Evolutionary conservation across 2,888 invertebrate species (phyloP).

Genomic region (Dasysyrphus tricinctus): DNA sequence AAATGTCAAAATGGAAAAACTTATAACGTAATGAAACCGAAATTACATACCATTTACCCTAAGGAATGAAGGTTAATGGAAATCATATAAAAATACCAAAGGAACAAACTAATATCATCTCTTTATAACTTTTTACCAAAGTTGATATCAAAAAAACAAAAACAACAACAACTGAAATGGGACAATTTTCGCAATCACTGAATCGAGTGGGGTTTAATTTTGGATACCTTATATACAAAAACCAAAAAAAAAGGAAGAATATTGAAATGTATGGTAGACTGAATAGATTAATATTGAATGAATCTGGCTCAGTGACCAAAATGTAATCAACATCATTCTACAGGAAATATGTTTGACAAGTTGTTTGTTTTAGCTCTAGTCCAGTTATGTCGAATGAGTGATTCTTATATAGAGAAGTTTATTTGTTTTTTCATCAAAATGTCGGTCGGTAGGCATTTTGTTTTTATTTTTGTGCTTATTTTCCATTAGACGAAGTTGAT

Average conservation of each 20-base stretch:
- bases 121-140: slow-evolving; percentile 32
- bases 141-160: slow-evolving; percentile 15
- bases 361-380: slow-evolving; percentile 12
- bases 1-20: slow-evolving; percentile 1
- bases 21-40: slow-evolving; percentile 33
- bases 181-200: slow-evolving; percentile 46
- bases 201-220: slow-evolving; percentile 38
- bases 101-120: slow-evolving; percentile 17
- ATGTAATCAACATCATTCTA: slow-evolving; percentile 33
- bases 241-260: background rate
- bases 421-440: background rate
- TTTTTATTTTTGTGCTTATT: background rate
- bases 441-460: no score
- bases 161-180: slow-evolving; percentile 13
- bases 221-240: background rate
- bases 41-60: slow-evolving; percentile 46
- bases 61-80: slow-evolving; percentile 8
- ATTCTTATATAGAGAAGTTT: background rate
- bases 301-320: slow-evolving; percentile 36
- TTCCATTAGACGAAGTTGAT: background rate
- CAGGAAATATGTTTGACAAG: slow-evolving; percentile 18
- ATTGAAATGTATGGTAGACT: slow-evolving; percentile 38
- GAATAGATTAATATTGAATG: slow-evolving; percentile 43
- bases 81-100: slow-evolving; percentile 20
- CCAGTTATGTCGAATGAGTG: slow-evolving; percentile 12